Evolutionary conservation across 2,797 vertebrate species (phyloP).

Genomic region (Avahi laniger): DNA sequence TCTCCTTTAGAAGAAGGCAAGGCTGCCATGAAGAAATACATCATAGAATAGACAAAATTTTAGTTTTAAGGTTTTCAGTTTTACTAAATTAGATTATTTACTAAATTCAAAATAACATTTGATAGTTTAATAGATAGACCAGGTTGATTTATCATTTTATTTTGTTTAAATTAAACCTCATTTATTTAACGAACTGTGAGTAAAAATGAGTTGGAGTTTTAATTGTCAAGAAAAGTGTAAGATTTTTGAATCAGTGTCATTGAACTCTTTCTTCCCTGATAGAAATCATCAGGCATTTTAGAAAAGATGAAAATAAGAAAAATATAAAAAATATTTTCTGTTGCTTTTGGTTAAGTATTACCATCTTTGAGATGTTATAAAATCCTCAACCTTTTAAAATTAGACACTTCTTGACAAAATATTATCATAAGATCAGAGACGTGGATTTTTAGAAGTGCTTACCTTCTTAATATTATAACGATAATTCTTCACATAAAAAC

Average conservation of each 20-base stretch:
- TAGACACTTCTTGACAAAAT: neutral
- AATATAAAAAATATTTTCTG: neutral
- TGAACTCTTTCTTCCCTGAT: neutral
- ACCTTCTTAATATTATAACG: neutral
- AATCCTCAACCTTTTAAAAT: neutral
- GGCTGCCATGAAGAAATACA: neutral
- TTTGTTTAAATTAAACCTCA: neutral
- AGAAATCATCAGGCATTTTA: neutral
- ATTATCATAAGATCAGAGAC: neutral
- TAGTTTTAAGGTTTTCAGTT: neutral
- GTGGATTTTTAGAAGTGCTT: neutral
- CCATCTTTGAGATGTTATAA: neutral
- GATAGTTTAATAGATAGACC: neutral
- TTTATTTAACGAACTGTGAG: neutral
- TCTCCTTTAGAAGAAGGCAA: neutral
- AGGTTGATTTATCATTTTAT: neutral
- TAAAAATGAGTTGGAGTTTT: conserved; percentile 16
- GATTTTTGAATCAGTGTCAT: neutral
- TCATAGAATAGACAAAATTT: neutral
- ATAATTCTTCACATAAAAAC: neutral
- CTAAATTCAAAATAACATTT: neutral
- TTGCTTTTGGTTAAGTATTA: neutral
- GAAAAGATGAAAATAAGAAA: neutral
- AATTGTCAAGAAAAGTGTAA: neutral
- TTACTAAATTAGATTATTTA: neutral